A percentile compares a stretch with the other conserved stretches of the same genome.
These are phyloP conservation scores for Sorex araneus DNA, from an alignment of 2,113 vertebrate species.

Conservation along the genomic window DNA sequence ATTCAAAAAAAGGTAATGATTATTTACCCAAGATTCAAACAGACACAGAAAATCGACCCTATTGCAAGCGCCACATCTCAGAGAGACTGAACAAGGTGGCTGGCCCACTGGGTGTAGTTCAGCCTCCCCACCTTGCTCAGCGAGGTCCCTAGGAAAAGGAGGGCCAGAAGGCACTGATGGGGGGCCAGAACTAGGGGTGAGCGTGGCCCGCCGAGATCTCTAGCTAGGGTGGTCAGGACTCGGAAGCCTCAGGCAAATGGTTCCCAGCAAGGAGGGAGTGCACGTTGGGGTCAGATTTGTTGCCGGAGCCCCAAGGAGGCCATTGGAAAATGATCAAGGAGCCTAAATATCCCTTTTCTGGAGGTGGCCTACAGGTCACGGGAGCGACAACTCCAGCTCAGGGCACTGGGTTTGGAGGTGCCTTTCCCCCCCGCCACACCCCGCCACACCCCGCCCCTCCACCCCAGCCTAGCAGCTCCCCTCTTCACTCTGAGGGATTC, in stretches of 20 bases:
- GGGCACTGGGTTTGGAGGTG: neutral
- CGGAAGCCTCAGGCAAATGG: neutral
- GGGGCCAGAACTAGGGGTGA: too few relatives aligned
- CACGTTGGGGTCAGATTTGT: neutral
- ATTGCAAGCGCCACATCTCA: neutral
- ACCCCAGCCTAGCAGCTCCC: neutral
- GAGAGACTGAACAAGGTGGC: neutral
- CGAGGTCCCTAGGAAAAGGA: neutral
- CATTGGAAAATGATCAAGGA: fast-evolving
- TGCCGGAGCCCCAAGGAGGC: neutral
- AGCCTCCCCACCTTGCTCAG: neutral
- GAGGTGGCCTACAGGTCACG: neutral
- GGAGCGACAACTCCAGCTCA: neutral
- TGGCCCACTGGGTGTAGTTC: neutral
- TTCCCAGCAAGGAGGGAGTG: neutral
- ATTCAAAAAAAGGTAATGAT: neutral
- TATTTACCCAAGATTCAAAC: constrained; percentile 6
- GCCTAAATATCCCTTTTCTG: neutral
- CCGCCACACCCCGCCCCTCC: too few relatives aligned
- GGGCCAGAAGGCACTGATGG: neutral
- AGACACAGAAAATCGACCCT: neutral
- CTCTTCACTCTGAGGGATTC: neutral
- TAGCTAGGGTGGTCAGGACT: neutral
- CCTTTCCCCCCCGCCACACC: neutral
- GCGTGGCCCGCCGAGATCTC: neutral